These are phyloP conservation scores for Anoplophora glabripennis DNA, from an alignment of 1,140 invertebrate genomes.

Conservation along the genomic window DNA sequence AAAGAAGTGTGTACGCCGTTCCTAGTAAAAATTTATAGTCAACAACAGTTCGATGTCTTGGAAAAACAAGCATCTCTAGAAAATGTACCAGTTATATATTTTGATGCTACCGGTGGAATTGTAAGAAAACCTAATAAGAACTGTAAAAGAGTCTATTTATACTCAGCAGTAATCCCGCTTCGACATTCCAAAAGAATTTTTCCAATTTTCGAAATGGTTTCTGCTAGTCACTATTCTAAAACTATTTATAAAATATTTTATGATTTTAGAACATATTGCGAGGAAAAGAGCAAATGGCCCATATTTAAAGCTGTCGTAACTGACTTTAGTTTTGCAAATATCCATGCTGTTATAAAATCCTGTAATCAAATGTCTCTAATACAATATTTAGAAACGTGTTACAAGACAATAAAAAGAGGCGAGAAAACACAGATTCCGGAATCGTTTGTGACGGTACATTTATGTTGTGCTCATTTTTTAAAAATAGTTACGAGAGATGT, in stretches of 20 bases:
- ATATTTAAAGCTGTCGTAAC: conserved; percentile 10
- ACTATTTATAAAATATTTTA: conserved; percentile 8
- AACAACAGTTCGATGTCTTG: conserved; percentile 1
- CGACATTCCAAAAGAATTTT: not conserved
- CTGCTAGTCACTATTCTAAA: not conserved
- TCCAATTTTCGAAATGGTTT: conserved; percentile 5
- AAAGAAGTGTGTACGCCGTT: conserved; percentile 5
- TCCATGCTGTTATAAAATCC: conserved; percentile 16
- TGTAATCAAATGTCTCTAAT: conserved; percentile 12
- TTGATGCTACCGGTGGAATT: no score
- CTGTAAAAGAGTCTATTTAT: no score
- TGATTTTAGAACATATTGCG: conserved; percentile 11
- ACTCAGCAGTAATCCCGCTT: no score
- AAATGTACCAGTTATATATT: not conserved
- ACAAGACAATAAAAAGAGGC: not conserved
- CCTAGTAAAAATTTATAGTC: conserved; percentile 1
- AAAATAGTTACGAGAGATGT: conserved; percentile 18
- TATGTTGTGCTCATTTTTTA: conserved; percentile 18
- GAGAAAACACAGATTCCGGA: no score
- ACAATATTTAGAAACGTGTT: conserved; percentile 7
- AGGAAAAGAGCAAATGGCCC: conserved; percentile 6
- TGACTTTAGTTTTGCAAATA: conserved; percentile 14
- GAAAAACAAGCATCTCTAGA: not conserved
- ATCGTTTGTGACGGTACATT: not conserved
- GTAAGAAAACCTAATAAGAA: no score